A percentile compares a stretch with the other conserved stretches of the same genome.
Conservation (phyloP, 1,140 invertebrate genomes). For the Procambarus virginalis region DNA sequence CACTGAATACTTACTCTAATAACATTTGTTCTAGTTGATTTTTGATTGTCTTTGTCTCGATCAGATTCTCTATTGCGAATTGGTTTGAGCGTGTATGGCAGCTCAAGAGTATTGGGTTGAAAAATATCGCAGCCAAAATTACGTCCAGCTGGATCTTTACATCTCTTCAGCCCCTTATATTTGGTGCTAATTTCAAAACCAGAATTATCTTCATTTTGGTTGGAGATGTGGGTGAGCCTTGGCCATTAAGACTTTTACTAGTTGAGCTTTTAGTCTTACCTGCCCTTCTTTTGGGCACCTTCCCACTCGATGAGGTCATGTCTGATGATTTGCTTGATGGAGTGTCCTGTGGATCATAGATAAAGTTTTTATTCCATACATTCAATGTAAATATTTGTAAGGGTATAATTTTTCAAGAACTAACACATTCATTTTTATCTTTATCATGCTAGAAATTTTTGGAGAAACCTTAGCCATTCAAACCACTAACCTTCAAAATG, state of each 20-base stretch:
- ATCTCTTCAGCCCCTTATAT: conserved; percentile 74
- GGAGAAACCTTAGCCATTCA: too few relatives aligned
- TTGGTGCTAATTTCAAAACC: conserved; percentile 75
- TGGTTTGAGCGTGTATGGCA: conserved; percentile 46
- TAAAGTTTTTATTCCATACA: too few relatives aligned
- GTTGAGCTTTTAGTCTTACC: conserved; percentile 24
- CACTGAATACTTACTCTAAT: conserved; percentile 7
- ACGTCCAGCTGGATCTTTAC: conserved; percentile 70
- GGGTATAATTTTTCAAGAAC: too few relatives aligned
- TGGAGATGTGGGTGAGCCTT: conserved; percentile 54
- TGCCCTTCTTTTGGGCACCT: conserved; percentile 10
- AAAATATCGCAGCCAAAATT: conserved; percentile 40
- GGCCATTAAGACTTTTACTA: conserved; percentile 51
- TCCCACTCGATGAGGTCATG: conserved; percentile 20
- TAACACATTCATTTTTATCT: too few relatives aligned
- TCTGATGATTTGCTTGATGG: conserved; percentile 33
- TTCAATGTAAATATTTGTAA: too few relatives aligned
- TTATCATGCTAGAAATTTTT: too few relatives aligned
- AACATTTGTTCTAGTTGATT: neutral
- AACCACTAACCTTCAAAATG: too few relatives aligned
- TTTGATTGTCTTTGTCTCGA: conserved; percentile 51
- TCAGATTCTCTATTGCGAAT: conserved; percentile 28
- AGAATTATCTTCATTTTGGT: conserved; percentile 71
- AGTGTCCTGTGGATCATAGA: conserved; percentile 13
- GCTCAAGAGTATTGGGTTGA: conserved; percentile 49